Conservation (phyloP, 2,113 vertebrate genomes). For the Syngnathoides biaculeatus region DNA sequence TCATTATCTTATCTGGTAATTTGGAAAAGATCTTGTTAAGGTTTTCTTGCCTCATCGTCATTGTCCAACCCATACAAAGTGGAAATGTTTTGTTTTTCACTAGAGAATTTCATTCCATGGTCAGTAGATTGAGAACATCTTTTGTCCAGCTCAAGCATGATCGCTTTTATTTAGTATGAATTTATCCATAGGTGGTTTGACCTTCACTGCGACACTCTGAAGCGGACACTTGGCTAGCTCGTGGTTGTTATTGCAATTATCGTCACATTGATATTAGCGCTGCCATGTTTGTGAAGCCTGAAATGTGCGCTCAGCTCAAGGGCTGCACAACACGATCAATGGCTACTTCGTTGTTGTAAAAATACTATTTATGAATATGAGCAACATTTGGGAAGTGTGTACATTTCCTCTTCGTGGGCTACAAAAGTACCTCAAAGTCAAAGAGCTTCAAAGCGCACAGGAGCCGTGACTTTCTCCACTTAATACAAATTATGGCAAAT, state of each 20-base stretch:
- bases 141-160: slow-evolving; percentile 31
- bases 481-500: slow-evolving; percentile 66
- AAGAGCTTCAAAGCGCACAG: not conserved
- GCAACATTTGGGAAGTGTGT: not conserved
- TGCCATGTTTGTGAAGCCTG: not conserved
- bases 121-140: slow-evolving; percentile 31
- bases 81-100: slow-evolving; percentile 26
- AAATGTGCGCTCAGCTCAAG: slow-evolving; percentile 36
- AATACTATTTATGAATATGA: not conserved
- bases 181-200: not conserved
- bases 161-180: slow-evolving; percentile 32
- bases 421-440: not conserved
- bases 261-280: slow-evolving; percentile 36
- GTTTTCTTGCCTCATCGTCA: slow-evolving; percentile 23
- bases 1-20: slow-evolving; percentile 29
- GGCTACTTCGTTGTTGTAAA: slow-evolving; percentile 33
- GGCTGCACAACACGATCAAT: not conserved
- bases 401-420: too few relatives aligned
- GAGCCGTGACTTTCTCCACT: slow-evolving; percentile 53
- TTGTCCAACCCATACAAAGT: not conserved
- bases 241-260: slow-evolving; percentile 63
- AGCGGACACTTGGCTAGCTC: not conserved
- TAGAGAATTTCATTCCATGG: slow-evolving; percentile 28
- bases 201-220: not conserved
- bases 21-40: slow-evolving; percentile 11